Conservation (phyloP, 2,113 vertebrate species). For the Phodopus roborovskii region DNA sequence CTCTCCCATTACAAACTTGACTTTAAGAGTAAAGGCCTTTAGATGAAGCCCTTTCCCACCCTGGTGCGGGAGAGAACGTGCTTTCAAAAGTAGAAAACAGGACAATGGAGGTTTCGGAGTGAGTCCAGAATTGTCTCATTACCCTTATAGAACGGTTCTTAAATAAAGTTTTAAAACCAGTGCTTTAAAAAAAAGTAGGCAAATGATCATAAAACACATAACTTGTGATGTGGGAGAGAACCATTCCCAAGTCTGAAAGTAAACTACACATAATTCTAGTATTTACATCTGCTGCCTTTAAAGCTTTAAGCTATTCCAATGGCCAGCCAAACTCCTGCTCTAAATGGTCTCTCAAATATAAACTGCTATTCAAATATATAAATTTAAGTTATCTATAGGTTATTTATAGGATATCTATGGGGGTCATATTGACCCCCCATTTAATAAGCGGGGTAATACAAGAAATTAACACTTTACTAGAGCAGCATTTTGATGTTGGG, state of each 20-base stretch:
- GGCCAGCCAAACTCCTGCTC: conserved; percentile 43
- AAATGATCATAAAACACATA: conserved; percentile 35
- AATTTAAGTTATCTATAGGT: conserved; percentile 32
- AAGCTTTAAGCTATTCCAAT: conserved; percentile 50
- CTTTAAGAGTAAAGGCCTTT: conserved; percentile 24
- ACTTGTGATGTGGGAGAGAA: conserved; percentile 41
- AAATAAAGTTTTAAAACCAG: conserved; percentile 26
- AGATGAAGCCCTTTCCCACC: background rate
- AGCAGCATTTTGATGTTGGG: conserved; percentile 66
- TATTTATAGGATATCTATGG: too few species aligned
- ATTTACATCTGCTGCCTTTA: conserved; percentile 43
- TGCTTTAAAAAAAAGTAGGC: conserved; percentile 48
- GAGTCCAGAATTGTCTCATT: background rate
- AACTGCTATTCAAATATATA: conserved; percentile 54
- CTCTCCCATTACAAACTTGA: conserved; percentile 44
- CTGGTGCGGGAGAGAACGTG: background rate
- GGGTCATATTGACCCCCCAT: background rate
- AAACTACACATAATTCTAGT: conserved; percentile 37
- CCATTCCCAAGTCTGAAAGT: conserved; percentile 49
- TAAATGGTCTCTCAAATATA: conserved; percentile 62
- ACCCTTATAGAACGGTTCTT: conserved; percentile 52
- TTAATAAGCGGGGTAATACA: conserved; percentile 21
- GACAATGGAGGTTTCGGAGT: background rate
- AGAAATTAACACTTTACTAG: conserved; percentile 37
- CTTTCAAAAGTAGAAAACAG: conserved; percentile 52